Percentiles rank a stretch among this genome's conserved stretches.
phyloP scores from a whole-genome alignment of 2,113 vertebrate genomes.

The Apteryx owenii region DNA sequence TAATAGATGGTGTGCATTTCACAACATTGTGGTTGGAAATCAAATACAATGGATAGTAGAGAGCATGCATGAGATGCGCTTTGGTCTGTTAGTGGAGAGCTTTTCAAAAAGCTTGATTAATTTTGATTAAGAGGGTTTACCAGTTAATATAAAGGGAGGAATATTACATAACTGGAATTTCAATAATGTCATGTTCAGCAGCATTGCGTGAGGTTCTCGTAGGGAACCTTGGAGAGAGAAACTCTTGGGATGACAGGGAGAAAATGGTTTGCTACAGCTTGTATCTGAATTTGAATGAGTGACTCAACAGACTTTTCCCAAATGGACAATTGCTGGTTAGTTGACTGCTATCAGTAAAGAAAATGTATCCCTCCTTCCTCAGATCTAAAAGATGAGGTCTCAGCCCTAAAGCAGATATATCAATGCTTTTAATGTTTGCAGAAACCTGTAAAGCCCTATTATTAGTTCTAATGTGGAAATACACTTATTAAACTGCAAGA shows the following conservation, averaged over 20 bases:
- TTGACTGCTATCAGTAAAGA: not conserved
- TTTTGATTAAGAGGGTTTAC: not conserved
- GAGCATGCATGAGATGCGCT: not conserved
- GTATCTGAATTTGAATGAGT: not conserved
- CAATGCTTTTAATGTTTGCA: not conserved
- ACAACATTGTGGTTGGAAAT: not conserved
- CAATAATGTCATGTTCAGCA: rapidly evolving
- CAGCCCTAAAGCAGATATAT: not conserved
- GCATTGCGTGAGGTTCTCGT: not conserved
- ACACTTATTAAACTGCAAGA: not conserved
- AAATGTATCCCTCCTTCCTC: not conserved
- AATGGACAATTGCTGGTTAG: not conserved
- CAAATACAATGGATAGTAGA: rapidly evolving
- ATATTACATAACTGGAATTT: not conserved
- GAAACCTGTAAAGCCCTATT: rapidly evolving
- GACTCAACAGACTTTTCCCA: not conserved
- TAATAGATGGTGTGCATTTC: not conserved
- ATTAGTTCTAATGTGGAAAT: not conserved
- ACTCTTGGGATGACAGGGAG: not conserved
- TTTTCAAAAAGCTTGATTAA: not conserved
- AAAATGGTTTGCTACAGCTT: rapidly evolving
- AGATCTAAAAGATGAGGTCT: not conserved
- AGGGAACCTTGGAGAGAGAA: not conserved
- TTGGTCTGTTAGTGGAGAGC: not conserved
- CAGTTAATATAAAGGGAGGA: not conserved